Evolutionary conservation across 2,113 vertebrate species (phyloP).

Genomic region (Pseudolaguvia tuberculata): DNA sequence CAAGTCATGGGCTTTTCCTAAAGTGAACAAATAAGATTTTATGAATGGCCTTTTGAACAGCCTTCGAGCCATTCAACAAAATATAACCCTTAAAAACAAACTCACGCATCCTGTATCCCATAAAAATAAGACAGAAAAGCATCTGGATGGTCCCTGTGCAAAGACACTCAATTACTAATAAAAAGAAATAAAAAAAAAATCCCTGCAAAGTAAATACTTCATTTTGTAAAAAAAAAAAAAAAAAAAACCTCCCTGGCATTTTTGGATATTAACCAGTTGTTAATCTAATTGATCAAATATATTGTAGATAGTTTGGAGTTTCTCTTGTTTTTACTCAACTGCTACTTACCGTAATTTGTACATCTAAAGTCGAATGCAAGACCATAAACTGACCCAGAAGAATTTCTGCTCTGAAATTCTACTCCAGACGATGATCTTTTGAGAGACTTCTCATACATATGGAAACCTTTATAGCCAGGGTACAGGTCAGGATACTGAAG

Average conservation of each 20-base stretch:
- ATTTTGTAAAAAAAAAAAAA: slow-evolving; percentile 22
- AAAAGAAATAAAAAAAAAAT: slow-evolving; percentile 8
- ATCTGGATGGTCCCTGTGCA: neutral
- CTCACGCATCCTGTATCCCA: slow-evolving; percentile 5
- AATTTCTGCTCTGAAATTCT: neutral
- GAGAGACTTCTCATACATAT: neutral
- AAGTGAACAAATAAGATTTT: slow-evolving; percentile 35
- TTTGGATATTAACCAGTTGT: slow-evolving; percentile 13
- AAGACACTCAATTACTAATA: neutral
- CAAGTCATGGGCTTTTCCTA: slow-evolving; percentile 29
- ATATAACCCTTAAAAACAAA: slow-evolving; percentile 30
- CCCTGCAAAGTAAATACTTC: neutral
- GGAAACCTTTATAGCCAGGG: slow-evolving; percentile 3
- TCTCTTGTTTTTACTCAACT: neutral
- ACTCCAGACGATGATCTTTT: slow-evolving; percentile 2
- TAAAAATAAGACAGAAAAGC: slow-evolving; percentile 14
- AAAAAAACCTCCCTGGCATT: neutral
- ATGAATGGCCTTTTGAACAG: neutral
- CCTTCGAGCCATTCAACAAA: slow-evolving; percentile 25
- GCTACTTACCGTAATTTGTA: neutral
- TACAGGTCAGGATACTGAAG: slow-evolving; percentile 32
- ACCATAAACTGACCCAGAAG: neutral
- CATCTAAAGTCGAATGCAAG: neutral
- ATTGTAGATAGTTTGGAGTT: neutral
- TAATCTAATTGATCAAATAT: neutral